Percentiles rank a stretch among this genome's conserved stretches.
phyloP scores from a whole-genome alignment of 2,113 vertebrate genomes.

The Callaeas wilsoni region DNA sequence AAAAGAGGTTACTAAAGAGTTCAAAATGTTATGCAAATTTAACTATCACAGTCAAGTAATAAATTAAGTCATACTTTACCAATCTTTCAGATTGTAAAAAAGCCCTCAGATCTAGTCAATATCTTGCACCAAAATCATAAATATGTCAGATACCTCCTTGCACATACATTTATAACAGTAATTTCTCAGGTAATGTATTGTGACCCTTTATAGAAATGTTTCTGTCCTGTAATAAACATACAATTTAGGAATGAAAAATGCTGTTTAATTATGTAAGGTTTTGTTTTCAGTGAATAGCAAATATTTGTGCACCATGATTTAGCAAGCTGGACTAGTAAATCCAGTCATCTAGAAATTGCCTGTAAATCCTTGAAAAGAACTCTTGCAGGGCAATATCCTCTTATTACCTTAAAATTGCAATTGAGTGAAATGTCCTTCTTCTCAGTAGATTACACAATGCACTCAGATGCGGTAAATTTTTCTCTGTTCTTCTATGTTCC shows the following conservation, averaged over 20 bases:
- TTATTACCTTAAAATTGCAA: not conserved
- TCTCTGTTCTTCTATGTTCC: not conserved
- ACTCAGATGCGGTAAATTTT: rapidly evolving
- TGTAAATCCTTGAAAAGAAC: not conserved
- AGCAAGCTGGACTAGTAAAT: not conserved
- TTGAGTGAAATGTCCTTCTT: not conserved
- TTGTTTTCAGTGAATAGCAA: not conserved
- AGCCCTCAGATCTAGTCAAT: not conserved
- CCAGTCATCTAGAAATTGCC: not conserved
- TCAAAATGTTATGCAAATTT: not conserved
- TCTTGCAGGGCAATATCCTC: not conserved
- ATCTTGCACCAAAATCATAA: not conserved
- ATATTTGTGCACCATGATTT: not conserved
- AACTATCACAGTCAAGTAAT: not conserved
- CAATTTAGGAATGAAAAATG: not conserved
- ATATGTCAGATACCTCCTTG: not conserved
- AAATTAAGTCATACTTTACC: not conserved
- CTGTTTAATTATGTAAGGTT: not conserved
- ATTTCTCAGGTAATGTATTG: not conserved
- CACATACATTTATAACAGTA: not conserved
- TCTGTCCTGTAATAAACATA: not conserved
- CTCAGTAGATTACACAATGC: not conserved
- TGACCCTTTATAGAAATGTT: not conserved
- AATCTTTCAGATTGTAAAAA: not conserved
- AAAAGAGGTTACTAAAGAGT: not conserved